A percentile compares a stretch with the other conserved stretches of the same genome.
Evolutionary conservation across 92 coral and sea anemone genomes (phyloP).

Genomic region (Montipora capitata): DNA sequence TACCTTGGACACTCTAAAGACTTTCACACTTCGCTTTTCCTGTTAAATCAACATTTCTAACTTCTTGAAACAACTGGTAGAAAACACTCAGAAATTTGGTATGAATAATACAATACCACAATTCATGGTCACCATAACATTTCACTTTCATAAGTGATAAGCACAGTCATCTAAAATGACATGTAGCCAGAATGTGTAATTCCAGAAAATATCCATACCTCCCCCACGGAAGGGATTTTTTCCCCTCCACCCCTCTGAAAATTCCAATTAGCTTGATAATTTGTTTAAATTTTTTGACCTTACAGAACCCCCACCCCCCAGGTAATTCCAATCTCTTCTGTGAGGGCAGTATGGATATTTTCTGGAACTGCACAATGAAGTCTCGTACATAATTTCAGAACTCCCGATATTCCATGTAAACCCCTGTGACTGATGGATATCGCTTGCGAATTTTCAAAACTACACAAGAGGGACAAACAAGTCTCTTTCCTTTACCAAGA

Average conservation of each 20-base stretch:
- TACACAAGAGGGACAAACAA: neutral
- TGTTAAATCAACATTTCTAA: neutral
- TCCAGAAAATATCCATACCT: no score
- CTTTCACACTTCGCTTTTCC: neutral
- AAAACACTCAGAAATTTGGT: neutral
- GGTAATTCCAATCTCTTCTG: no score
- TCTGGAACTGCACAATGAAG: neutral
- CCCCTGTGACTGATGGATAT: slow-evolving; percentile 1
- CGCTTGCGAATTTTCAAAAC: neutral
- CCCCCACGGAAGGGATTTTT: no score
- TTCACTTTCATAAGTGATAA: neutral
- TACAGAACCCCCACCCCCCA: no score
- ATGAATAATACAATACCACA: neutral
- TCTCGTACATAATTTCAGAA: neutral
- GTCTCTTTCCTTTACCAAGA: slow-evolving; percentile 21
- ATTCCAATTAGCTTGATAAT: no score
- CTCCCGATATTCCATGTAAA: neutral
- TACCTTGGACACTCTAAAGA: neutral
- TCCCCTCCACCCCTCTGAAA: no score
- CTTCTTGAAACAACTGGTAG: neutral
- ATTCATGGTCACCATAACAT: neutral
- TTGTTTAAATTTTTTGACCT: no score
- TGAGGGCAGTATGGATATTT: no score
- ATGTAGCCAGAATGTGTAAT: neutral
- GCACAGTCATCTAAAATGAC: neutral